phyloP scores from a whole-genome alignment of 2,797 vertebrate genomes.

The Clarias platycephalus region DNA sequence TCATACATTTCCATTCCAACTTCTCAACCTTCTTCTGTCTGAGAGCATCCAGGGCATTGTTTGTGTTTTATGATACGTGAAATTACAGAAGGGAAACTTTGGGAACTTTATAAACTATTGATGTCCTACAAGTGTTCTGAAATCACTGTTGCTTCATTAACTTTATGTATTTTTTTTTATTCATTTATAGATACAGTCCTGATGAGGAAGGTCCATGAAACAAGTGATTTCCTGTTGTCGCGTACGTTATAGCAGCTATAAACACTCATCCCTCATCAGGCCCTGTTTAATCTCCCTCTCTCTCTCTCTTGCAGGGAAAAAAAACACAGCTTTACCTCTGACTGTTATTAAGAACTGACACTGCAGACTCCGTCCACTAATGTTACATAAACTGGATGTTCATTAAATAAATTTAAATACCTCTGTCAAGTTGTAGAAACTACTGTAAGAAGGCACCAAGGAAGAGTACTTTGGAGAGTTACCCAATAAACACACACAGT shows the following conservation, averaged over 20 bases:
- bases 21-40: constrained; percentile 17
- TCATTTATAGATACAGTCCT: neutral
- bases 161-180: neutral
- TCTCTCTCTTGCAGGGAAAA: no score
- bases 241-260: no score
- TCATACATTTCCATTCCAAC: constrained; percentile 2
- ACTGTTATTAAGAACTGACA: neutral
- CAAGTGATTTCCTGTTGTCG: neutral
- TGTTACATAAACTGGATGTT: neutral
- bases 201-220: neutral
- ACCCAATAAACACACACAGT: no score
- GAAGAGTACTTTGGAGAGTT: neutral
- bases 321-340: neutral
- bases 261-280: no score
- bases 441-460: neutral
- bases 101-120: neutral
- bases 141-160: neutral
- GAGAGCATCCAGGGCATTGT: neutral
- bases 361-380: neutral
- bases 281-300: no score
- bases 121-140: neutral
- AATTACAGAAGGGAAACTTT: neutral
- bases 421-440: neutral
- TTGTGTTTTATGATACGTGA: neutral
- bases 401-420: neutral